Evolutionary conservation across 2,113 vertebrate species (phyloP).

Genomic region (Eptatretus burgeri): DNA sequence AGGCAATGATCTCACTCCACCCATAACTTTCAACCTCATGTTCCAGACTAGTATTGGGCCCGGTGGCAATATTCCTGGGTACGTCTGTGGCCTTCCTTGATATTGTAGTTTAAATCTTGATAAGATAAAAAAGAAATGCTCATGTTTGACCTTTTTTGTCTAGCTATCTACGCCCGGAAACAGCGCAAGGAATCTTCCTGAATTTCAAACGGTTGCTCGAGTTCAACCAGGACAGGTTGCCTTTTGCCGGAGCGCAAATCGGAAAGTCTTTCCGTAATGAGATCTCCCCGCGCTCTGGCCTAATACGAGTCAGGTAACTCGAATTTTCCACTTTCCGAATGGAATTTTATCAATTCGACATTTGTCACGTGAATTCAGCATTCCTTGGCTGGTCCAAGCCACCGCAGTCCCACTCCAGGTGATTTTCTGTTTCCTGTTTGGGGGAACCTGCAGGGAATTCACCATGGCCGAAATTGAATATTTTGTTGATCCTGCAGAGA

Average conservation of each 20-base stretch:
- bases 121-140: too few relatives aligned
- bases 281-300: slow-evolving; percentile 83
- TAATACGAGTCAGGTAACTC: slow-evolving; percentile 72
- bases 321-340: not conserved
- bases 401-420: not conserved
- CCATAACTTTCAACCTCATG: slow-evolving; percentile 87
- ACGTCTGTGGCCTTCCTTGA: slow-evolving; percentile 10
- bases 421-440: not conserved
- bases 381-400: slow-evolving; percentile 7
- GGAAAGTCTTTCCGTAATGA: slow-evolving; percentile 95
- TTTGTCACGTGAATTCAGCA: not conserved
- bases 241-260: slow-evolving; percentile 89
- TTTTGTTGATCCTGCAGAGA: slow-evolving; percentile 85
- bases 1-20: slow-evolving; percentile 62
- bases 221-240: slow-evolving; percentile 89
- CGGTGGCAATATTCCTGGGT: slow-evolving; percentile 85
- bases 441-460: slow-evolving; percentile 36
- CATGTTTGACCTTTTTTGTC: slow-evolving; percentile 7
- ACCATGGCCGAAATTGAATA: slow-evolving; percentile 99
- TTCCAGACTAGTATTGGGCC: slow-evolving; percentile 93
- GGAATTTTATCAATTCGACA: not conserved
- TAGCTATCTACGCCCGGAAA: slow-evolving; percentile 90
- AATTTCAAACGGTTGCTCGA: slow-evolving; percentile 94
- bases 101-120: slow-evolving; percentile 5
- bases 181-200: slow-evolving; percentile 93